Percentiles rank a stretch among this genome's conserved stretches.
These are phyloP conservation scores for Colossoma macropomum DNA, from an alignment of 2,113 vertebrate genomes.

Conservation along the genomic window DNA sequence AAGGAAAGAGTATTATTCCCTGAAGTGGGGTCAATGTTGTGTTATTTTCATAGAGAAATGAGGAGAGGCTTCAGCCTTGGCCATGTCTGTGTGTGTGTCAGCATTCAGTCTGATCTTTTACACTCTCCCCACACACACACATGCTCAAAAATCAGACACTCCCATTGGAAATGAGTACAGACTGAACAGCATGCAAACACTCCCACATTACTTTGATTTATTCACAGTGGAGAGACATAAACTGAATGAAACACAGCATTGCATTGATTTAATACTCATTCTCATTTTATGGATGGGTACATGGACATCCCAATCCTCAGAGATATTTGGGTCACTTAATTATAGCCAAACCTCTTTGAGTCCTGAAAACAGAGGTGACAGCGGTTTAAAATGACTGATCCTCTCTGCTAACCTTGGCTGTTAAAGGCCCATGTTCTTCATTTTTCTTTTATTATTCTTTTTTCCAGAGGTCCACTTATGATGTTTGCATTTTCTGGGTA, in stretches of 20 bases:
- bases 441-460: neutral
- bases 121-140: neutral
- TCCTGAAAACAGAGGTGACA: constrained; percentile 70
- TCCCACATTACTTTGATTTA: constrained; percentile 36
- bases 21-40: constrained; percentile 15
- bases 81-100: constrained; percentile 22
- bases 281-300: constrained; percentile 41
- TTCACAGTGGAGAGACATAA: constrained; percentile 29
- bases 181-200: constrained; percentile 17
- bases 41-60: neutral
- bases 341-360: constrained; percentile 63
- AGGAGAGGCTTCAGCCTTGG: constrained; percentile 21
- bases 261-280: constrained; percentile 48
- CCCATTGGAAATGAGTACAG: neutral
- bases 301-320: constrained; percentile 28
- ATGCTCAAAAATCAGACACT: neutral
- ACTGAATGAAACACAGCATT: constrained; percentile 41
- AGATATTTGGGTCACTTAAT: constrained; percentile 60
- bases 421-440: neutral
- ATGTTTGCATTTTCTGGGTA: too few relatives aligned
- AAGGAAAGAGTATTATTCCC: constrained; percentile 21
- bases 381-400: constrained; percentile 63
- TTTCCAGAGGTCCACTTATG: too few relatives aligned
- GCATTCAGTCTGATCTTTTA: constrained; percentile 8
- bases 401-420: constrained; percentile 56